A percentile compares a stretch with the other conserved stretches of the same genome.
Conservation (phyloP, 2,113 vertebrate species). For the Crotalus horridus region DNA sequence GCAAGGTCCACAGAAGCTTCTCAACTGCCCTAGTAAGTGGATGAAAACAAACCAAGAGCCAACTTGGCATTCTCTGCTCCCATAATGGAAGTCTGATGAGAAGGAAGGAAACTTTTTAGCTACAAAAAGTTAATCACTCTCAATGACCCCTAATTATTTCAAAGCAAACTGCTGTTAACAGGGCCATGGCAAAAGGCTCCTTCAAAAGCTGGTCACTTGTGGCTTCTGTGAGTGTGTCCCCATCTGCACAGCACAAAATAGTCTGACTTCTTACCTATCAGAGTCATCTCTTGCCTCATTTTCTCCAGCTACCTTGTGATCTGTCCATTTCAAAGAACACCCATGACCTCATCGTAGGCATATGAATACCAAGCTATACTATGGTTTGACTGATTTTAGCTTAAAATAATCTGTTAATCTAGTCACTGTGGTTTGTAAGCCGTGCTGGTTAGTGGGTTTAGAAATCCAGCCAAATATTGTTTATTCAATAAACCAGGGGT, state of each 20-base stretch:
- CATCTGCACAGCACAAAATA: background rate
- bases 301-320: background rate
- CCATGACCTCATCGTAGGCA: background rate
- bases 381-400: background rate
- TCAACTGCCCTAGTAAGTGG: background rate
- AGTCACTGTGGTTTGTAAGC: background rate
- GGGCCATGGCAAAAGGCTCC: background rate
- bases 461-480: background rate
- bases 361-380: background rate
- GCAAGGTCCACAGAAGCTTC: background rate
- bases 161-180: background rate
- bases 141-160: background rate
- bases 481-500: background rate
- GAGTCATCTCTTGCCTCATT: background rate
- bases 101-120: background rate
- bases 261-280: background rate
- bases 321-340: background rate
- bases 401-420: background rate
- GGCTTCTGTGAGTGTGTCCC: background rate
- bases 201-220: background rate
- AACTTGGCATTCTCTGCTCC: background rate
- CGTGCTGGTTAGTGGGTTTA: background rate
- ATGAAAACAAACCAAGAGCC: background rate
- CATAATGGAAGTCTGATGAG: background rate
- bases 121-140: background rate